Percentiles rank a stretch among this genome's conserved stretches.
phyloP scores from a whole-genome alignment of 2,797 vertebrate species.

The Melanogrammus aeglefinus region DNA sequence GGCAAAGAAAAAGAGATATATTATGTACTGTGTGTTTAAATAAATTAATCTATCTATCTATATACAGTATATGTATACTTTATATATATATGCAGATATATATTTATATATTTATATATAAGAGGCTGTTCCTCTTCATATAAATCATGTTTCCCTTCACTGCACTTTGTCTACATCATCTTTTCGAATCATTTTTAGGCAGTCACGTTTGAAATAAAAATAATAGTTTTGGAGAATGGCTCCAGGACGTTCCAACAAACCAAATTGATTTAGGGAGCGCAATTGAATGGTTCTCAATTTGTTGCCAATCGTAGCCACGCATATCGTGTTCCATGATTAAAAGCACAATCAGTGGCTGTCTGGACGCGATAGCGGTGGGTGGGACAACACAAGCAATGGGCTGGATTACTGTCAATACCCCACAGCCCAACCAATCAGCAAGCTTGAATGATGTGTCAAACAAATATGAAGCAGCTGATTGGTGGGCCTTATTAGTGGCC shows the following conservation, averaged over 20 bases:
- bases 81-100: background rate
- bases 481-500: no score
- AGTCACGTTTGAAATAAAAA: background rate
- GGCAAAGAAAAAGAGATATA: background rate
- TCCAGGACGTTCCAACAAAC: background rate
- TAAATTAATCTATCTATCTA: background rate
- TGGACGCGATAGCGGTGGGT: no score
- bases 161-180: background rate
- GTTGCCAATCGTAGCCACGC: background rate
- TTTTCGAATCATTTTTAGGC: background rate
- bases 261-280: background rate
- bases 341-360: background rate
- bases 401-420: no score
- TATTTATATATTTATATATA: background rate
- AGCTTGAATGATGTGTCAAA: no score
- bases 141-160: constrained; percentile 1
- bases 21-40: background rate
- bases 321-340: background rate
- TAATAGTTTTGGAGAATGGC: background rate
- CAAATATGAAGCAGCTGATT: no score
- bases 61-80: background rate
- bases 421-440: no score
- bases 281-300: background rate
- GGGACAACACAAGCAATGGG: no score
- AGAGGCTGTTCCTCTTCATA: background rate